Conservation (phyloP, 2,888 invertebrate species). For the Polydrusus pterygomalis region DNA sequence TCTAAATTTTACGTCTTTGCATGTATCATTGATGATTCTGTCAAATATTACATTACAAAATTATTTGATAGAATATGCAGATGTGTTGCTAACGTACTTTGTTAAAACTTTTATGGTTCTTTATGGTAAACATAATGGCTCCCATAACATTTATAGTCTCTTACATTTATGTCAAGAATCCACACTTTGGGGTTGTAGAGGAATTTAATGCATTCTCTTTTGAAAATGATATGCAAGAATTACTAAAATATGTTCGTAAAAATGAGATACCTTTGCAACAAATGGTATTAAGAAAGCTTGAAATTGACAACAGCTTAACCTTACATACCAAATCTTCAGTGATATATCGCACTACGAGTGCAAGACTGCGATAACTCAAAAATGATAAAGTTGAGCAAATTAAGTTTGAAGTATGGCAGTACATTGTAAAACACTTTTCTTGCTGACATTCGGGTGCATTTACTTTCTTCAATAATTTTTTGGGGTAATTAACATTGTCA, state of each 20-base stretch:
- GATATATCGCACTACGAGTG: no score
- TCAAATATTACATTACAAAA: not conserved
- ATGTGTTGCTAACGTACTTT: not conserved
- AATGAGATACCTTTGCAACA: not conserved
- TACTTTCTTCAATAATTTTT: no score
- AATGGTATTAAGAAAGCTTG: not conserved
- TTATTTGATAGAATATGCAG: not conserved
- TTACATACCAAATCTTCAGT: not conserved
- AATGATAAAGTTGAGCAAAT: no score
- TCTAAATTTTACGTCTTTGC: slow-evolving; percentile 33
- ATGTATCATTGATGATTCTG: slow-evolving; percentile 34
- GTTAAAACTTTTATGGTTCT: not conserved
- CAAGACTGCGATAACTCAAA: no score
- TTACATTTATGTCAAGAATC: not conserved
- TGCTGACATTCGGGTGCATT: no score
- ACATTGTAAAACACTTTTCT: no score
- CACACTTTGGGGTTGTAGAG: not conserved
- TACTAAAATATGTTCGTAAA: no score
- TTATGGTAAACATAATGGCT: not conserved
- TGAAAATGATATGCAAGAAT: no score
- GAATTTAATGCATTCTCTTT: not conserved
- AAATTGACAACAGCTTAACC: not conserved
- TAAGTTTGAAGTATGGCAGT: no score
- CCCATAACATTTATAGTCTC: not conserved
- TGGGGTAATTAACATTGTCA: no score